phyloP scores from a whole-genome alignment of 2,888 invertebrate species.

The Ptycholaimellus sp. region DNA sequence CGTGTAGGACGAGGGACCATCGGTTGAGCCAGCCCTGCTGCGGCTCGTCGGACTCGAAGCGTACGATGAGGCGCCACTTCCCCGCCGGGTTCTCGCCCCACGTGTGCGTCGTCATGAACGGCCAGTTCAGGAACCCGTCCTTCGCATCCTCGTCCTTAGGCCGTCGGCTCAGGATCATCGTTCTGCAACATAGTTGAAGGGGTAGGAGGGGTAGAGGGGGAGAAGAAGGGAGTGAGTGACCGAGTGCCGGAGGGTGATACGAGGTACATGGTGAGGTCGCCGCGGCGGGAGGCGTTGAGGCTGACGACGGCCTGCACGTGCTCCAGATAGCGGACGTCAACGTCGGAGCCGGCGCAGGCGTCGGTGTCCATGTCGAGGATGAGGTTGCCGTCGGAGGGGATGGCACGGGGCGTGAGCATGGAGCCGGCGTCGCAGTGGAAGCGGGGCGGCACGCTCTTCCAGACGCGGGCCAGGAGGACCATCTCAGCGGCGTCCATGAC shows the following conservation, averaged over 20 bases:
- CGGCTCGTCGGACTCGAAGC: conserved; percentile 33
- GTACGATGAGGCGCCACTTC: conserved; percentile 69
- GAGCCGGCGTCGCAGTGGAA: conserved; percentile 91
- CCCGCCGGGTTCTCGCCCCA: conserved; percentile 98
- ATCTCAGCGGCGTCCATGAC: conserved; percentile 95
- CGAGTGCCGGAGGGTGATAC: conserved; percentile 94
- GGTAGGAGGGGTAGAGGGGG: background rate
- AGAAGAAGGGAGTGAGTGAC: conserved; percentile 30
- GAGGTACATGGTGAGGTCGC: conserved; percentile 76
- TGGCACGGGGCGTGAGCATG: conserved; percentile 47
- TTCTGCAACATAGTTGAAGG: conserved; percentile 37
- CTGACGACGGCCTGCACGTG: conserved; percentile 94
- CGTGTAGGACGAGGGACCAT: conserved; percentile 81
- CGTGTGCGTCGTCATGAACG: conserved; percentile 67
- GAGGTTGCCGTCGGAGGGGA: conserved; percentile 52
- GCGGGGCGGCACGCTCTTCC: conserved; percentile 83
- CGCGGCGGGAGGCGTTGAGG: conserved; percentile 53
- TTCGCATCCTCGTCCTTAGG: conserved; percentile 66
- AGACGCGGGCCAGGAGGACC: conserved; percentile 76
- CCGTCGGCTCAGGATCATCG: conserved; percentile 83
- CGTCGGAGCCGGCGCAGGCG: conserved; percentile 61
- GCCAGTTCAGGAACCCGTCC: conserved; percentile 35
- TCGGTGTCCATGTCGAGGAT: conserved; percentile 63
- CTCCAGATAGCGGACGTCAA: conserved; percentile 60
- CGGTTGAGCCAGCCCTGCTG: conserved; percentile 69